A percentile compares a stretch with the other conserved stretches of the same genome.
phyloP scores from a whole-genome alignment of 2,888 invertebrate genomes.

The Tiphia femorata region DNA sequence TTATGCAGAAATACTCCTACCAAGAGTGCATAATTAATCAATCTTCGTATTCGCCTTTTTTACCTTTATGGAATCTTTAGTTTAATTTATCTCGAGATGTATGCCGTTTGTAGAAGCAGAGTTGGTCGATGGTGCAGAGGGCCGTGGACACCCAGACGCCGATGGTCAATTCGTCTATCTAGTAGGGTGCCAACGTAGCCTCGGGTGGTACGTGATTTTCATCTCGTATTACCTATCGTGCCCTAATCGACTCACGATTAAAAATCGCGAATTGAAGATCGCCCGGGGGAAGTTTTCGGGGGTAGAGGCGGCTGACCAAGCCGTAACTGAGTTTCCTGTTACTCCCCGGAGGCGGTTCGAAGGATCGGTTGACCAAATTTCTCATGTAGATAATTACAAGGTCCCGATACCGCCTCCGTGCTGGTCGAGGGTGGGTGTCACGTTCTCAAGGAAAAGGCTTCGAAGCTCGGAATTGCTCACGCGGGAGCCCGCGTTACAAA shows the following conservation, averaged over 20 bases:
- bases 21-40: too few species aligned
- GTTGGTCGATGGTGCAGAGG: not conserved
- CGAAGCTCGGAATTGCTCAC: not conserved
- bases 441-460: not conserved
- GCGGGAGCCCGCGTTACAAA: not conserved
- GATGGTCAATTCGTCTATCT: too few species aligned
- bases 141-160: not conserved
- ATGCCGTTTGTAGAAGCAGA: not conserved
- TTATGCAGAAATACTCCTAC: too few species aligned
- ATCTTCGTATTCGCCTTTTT: too few species aligned
- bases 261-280: constrained; percentile 55
- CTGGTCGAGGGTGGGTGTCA: not conserved
- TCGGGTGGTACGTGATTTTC: constrained; percentile 35
- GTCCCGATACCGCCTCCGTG: constrained; percentile 43
- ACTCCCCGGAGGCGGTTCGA: constrained; percentile 27
- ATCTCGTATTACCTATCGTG: constrained; percentile 49
- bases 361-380: constrained; percentile 61
- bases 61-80: too few species aligned
- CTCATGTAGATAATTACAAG: constrained; percentile 61
- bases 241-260: constrained; percentile 52
- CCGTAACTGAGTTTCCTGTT: constrained; percentile 57
- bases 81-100: too few species aligned
- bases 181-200: too few species aligned
- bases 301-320: constrained; percentile 57
- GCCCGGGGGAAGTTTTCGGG: constrained; percentile 29